phyloP scores from a whole-genome alignment of 53 echinoderm and acorn worm genomes.

The Echinarachnius parma region DNA sequence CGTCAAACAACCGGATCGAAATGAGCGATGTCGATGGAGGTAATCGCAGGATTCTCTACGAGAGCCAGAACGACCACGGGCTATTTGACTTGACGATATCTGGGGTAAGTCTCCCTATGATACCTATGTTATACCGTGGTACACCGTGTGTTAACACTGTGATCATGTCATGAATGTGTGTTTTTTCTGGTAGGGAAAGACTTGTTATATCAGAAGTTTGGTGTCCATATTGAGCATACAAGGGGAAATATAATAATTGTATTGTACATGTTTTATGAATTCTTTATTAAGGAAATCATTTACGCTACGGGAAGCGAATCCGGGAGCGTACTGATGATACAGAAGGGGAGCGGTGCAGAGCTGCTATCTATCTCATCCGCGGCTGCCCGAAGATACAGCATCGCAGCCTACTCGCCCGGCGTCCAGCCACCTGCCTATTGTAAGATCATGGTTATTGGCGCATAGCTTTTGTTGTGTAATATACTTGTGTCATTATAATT shows the following conservation, averaged over 20 bases:
- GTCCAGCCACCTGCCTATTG: constrained; percentile 52
- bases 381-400: no score
- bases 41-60: constrained; percentile 16
- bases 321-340: constrained; percentile 40
- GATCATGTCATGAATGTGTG: no score
- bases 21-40: constrained; percentile 37
- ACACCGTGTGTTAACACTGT: no score
- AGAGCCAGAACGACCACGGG: not conserved
- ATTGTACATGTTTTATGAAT: no score
- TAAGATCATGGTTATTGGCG: constrained; percentile 47
- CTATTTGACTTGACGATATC: constrained; percentile 50
- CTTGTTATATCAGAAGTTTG: no score
- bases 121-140: no score
- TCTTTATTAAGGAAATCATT: constrained; percentile 55
- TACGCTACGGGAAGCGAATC: constrained; percentile 64
- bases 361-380: no score
- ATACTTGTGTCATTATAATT: no score
- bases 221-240: no score
- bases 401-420: constrained; percentile 53
- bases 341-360: constrained; percentile 25
- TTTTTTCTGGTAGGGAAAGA: no score
- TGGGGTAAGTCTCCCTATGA: constrained; percentile 52
- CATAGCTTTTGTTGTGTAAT: no score
- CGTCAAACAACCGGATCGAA: constrained; percentile 39
- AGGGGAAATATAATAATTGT: no score